Evolutionary conservation across 2,888 invertebrate genomes (phyloP).

Genomic region (Euplagia quadripunctaria): DNA sequence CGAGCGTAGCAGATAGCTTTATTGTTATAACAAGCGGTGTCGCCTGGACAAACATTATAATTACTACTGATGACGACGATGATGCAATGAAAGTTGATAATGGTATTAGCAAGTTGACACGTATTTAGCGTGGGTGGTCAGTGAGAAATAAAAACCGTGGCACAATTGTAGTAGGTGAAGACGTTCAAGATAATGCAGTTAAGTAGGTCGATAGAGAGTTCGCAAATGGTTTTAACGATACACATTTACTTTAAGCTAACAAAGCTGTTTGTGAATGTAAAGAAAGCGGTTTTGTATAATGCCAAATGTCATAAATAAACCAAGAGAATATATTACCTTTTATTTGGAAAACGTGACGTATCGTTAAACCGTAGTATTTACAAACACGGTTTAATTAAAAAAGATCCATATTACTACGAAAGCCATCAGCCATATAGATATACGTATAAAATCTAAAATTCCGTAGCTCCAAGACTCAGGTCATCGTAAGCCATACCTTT

Average conservation of each 20-base stretch:
- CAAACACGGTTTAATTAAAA: neutral
- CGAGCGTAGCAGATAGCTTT: conserved; percentile 76
- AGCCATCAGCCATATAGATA: neutral
- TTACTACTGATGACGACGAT: conserved; percentile 70
- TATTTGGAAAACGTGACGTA: neutral
- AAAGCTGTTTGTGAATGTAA: conserved; percentile 37
- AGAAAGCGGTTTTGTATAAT: conserved; percentile 17
- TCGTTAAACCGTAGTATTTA: neutral
- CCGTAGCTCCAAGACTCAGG: neutral
- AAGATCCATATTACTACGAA: neutral
- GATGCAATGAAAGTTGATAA: conserved; percentile 86
- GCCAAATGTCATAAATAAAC: neutral
- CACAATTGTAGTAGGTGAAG: conserved; percentile 71
- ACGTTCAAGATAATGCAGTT: conserved; percentile 66
- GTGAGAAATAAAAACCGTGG: conserved; percentile 72
- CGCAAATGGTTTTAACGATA: conserved; percentile 54
- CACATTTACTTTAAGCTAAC: conserved; percentile 41
- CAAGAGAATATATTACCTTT: conserved; percentile 1
- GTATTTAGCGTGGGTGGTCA: conserved; percentile 80
- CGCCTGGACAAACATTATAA: conserved; percentile 74
- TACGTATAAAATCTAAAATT: neutral
- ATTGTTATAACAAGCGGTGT: conserved; percentile 75
- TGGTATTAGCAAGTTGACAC: conserved; percentile 83
- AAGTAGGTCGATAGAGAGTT: conserved; percentile 69
- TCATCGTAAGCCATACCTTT: neutral